These are phyloP conservation scores for Polyommatus iphigenia DNA, from an alignment of 2,888 invertebrate genomes.

Conservation along the genomic window DNA sequence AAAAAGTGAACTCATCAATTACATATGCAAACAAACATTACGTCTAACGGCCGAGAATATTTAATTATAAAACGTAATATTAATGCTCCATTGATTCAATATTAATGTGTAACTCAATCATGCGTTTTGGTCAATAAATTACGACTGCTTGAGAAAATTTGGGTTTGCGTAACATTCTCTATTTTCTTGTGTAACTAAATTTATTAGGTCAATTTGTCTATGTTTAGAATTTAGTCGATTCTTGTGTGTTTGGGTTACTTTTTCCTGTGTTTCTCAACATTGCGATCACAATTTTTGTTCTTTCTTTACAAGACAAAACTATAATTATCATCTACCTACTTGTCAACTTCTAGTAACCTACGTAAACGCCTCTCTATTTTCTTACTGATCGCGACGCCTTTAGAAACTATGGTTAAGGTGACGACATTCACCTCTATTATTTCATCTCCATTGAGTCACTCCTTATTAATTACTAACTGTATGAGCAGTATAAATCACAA, in stretches of 20 bases:
- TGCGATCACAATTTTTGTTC: background rate
- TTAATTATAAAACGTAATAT: slow-evolving; percentile 8
- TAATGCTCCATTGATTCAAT: background rate
- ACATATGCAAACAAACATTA: slow-evolving; percentile 26
- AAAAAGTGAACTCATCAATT: slow-evolving; percentile 7
- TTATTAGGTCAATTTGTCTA: background rate
- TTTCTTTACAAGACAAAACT: background rate
- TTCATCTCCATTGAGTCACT: background rate
- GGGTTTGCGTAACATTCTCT: slow-evolving; percentile 10
- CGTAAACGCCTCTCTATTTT: too few relatives aligned
- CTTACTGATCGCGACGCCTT: too few relatives aligned
- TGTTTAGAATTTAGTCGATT: background rate
- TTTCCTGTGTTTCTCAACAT: background rate
- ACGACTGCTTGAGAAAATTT: slow-evolving; percentile 12
- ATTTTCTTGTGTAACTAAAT: slow-evolving; percentile 15
- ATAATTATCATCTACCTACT: background rate
- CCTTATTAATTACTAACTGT: background rate
- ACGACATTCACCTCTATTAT: background rate
- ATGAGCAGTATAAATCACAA: background rate
- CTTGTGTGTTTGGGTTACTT: slow-evolving; percentile 6
- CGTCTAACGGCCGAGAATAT: slow-evolving; percentile 13
- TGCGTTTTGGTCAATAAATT: slow-evolving; percentile 20
- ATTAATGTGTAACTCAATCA: slow-evolving; percentile 5
- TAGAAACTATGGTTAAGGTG: background rate
- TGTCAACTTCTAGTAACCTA: too few relatives aligned